These are phyloP conservation scores for Argyresthia goedartella DNA, from an alignment of 2,888 invertebrate species.

Conservation along the genomic window DNA sequence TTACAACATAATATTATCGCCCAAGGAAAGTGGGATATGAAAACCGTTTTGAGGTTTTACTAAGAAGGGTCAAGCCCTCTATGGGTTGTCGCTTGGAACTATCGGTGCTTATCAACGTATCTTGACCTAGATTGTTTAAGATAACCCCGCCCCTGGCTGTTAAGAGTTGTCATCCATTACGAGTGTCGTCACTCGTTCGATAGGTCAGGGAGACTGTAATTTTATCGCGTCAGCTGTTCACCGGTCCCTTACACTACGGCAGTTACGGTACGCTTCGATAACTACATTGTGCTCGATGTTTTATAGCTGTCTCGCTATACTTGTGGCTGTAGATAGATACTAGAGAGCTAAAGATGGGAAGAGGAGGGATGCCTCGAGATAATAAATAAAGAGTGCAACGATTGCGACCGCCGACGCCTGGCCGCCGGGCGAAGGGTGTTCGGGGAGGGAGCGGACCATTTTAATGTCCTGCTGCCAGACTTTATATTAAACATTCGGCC, in stretches of 20 bases:
- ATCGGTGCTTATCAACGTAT: background rate
- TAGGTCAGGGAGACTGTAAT: constrained; percentile 34
- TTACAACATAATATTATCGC: background rate
- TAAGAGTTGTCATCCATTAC: constrained; percentile 21
- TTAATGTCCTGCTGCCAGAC: constrained; percentile 70
- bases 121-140: background rate
- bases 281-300: constrained; percentile 2
- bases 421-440: constrained; percentile 47
- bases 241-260: constrained; percentile 19
- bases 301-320: background rate
- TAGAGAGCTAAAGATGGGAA: constrained; percentile 4
- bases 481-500: constrained; percentile 72
- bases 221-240: constrained; percentile 40
- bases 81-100: background rate
- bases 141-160: constrained; percentile 1
- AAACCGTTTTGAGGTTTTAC: background rate
- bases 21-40: background rate
- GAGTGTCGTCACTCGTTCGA: constrained; percentile 36
- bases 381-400: constrained; percentile 70
- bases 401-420: constrained; percentile 53
- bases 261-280: constrained; percentile 7
- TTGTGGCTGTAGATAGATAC: constrained; percentile 4
- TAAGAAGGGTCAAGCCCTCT: background rate
- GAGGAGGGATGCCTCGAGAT: constrained; percentile 39
- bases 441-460: constrained; percentile 64